Percentiles rank a stretch among this genome's conserved stretches.
Evolutionary conservation across 2,888 invertebrate species (phyloP).

Genomic region (Agriopis aurantiaria): DNA sequence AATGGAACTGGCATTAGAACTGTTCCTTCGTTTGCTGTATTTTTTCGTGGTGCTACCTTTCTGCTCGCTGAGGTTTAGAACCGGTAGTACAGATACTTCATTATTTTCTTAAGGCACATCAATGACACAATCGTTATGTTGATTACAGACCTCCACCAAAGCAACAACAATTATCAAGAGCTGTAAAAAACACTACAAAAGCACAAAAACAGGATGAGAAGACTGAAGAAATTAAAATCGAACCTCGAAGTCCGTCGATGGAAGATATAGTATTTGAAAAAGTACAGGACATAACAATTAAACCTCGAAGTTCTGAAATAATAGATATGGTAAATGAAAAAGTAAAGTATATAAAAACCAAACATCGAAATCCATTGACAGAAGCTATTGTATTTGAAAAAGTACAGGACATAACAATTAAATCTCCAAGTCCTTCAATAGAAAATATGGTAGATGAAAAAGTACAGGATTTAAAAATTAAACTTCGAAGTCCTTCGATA

Average conservation of each 20-base stretch:
- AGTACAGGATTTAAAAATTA: too few relatives aligned
- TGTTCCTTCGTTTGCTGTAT: too few relatives aligned
- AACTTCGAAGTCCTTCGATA: neutral
- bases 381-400: too few relatives aligned
- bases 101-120: neutral
- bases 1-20: too few relatives aligned
- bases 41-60: too few relatives aligned
- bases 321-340: too few relatives aligned
- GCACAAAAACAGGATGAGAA: conserved; percentile 32
- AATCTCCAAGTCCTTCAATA: too few relatives aligned
- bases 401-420: too few relatives aligned
- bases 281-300: neutral
- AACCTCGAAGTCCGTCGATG: neutral
- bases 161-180: neutral
- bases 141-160: conserved; percentile 48
- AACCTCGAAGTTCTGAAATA: too few relatives aligned
- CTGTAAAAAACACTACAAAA: conserved; percentile 6
- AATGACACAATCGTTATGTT: neutral
- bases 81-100: neutral
- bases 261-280: neutral
- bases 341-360: too few relatives aligned
- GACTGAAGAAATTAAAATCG: conserved; percentile 9
- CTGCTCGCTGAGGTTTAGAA: neutral
- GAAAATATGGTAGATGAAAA: too few relatives aligned
- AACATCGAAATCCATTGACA: too few relatives aligned